Base-by-base conservation (phyloP, 2,888 invertebrate genomes). In the Leptodirus hochenwartii region DNA sequence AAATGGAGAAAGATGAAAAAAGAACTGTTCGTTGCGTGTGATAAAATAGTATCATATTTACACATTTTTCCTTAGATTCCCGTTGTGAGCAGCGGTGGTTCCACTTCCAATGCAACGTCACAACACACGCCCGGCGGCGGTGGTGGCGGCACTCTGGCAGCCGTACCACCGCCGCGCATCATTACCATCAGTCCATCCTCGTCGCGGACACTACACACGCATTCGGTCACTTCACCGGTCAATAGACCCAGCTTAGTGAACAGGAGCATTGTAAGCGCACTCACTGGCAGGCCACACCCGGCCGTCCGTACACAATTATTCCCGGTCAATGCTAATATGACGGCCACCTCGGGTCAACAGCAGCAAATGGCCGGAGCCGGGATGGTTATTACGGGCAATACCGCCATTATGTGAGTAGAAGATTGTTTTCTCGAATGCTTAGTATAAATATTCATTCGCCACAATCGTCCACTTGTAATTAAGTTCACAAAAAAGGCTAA, bases 81-180 rank as follows among this genome's bases (percentile, higher is more conserved):
- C n/a, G n/a, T n/a, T n/a, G n/a, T n/a, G n/a, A 20, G 20, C n/a
- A n/a, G 20, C n/a, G 20, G 6, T 20, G 20, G 6, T 6, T 20
- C 20, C 6, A 6, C 20, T 8, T 8, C 6, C n/a, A n/a, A 6
- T n/a, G 20, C 20, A 9, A 24, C 8, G 10, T 9, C 23, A 9
- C 34, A 34, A 22, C 35, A 33, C 14, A n/a, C n/a, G n/a, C n/a
- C n/a, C n/a, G n/a, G n/a, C n/a, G n/a, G n/a, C n/a, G n/a, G n/a
- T n/a, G 50, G 57, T 17, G 59, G 61, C 16, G 58, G 62, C 29
- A 59, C 62, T n/a, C n/a, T n/a, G n/a, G n/a, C n/a, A n/a, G n/a
- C n/a, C n/a, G n/a, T n/a, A n/a, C n/a, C n/a, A n/a, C n/a, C n/a
- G n/a, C n/a, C n/a, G 15, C 55, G 63, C 25, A 59, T 65, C 33